Evolutionary conservation across 2,113 vertebrate species (phyloP).

Genomic region (Euleptes europaea): DNA sequence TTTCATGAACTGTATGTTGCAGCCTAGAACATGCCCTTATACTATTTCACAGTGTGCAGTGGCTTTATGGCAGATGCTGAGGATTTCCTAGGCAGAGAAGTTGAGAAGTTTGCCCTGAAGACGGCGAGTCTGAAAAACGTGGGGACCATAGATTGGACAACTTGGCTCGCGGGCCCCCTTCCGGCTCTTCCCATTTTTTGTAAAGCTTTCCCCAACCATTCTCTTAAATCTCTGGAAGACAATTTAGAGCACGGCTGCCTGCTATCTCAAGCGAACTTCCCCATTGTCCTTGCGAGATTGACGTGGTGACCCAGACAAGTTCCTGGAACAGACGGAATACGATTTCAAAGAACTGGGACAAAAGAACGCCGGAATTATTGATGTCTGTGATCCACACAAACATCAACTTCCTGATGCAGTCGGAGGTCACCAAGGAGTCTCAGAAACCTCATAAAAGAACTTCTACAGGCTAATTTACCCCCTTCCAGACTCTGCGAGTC

Average conservation of each 20-base stretch:
- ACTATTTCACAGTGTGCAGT: background rate
- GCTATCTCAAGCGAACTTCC: slow-evolving; percentile 11
- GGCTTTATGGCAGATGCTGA: background rate
- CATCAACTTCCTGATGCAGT: slow-evolving; percentile 40
- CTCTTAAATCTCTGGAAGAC: slow-evolving; percentile 3
- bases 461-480: slow-evolving; percentile 55
- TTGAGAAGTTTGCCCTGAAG: background rate
- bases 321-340: slow-evolving; percentile 34
- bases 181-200: background rate
- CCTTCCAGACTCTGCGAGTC: slow-evolving; percentile 51
- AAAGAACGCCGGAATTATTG: slow-evolving; percentile 55
- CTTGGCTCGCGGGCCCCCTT: background rate
- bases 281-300: slow-evolving; percentile 24
- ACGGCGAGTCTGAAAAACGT: background rate
- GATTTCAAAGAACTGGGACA: slow-evolving; percentile 51
- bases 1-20: background rate
- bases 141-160: background rate
- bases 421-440: slow-evolving; percentile 54
- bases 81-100: background rate
- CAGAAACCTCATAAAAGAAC: slow-evolving; percentile 46
- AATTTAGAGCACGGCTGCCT: slow-evolving; percentile 11
- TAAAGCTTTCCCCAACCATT: accelerated
- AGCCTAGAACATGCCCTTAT: too few species aligned
- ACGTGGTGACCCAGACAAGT: slow-evolving; percentile 40
- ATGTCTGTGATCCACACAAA: slow-evolving; percentile 56